Percentiles rank a stretch among this genome's conserved stretches.
Conservation (phyloP, 2,888 invertebrate genomes). For the Thecocarcelia acutangulata region DNA sequence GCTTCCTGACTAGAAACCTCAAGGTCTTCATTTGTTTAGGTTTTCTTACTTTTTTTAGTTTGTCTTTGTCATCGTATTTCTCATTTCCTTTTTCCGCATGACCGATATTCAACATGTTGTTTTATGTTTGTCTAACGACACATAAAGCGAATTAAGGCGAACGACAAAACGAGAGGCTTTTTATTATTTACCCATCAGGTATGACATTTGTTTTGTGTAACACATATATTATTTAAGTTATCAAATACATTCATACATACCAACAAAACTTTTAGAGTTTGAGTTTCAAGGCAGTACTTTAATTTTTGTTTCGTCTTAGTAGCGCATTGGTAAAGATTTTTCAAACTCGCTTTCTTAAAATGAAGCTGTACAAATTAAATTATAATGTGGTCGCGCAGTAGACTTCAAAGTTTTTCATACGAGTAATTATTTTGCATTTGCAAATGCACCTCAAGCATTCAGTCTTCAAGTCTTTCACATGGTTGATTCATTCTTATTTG, state of each 20-base stretch:
- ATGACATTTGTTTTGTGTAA: constrained; percentile 50
- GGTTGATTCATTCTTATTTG: too few relatives aligned
- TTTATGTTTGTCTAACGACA: constrained; percentile 40
- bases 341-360: too few relatives aligned
- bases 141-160: constrained; percentile 17
- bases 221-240: constrained; percentile 39
- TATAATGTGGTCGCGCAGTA: too few relatives aligned
- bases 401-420: too few relatives aligned
- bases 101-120: constrained; percentile 72
- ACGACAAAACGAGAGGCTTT: constrained; percentile 2
- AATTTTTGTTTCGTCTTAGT: background rate
- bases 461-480: too few relatives aligned
- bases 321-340: background rate
- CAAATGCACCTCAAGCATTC: too few relatives aligned
- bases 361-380: too few relatives aligned
- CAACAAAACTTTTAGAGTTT: constrained; percentile 11
- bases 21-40: constrained; percentile 44
- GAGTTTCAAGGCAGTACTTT: background rate
- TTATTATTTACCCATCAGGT: constrained; percentile 53
- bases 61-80: constrained; percentile 50
- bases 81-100: constrained; percentile 73
- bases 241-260: background rate
- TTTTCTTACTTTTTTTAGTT: background rate
- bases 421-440: too few relatives aligned
- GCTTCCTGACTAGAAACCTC: constrained; percentile 39